A percentile compares a stretch with the other conserved stretches of the same genome.
Evolutionary conservation across 2,797 vertebrate genomes (phyloP).

Genomic region (Salmo trutta): DNA sequence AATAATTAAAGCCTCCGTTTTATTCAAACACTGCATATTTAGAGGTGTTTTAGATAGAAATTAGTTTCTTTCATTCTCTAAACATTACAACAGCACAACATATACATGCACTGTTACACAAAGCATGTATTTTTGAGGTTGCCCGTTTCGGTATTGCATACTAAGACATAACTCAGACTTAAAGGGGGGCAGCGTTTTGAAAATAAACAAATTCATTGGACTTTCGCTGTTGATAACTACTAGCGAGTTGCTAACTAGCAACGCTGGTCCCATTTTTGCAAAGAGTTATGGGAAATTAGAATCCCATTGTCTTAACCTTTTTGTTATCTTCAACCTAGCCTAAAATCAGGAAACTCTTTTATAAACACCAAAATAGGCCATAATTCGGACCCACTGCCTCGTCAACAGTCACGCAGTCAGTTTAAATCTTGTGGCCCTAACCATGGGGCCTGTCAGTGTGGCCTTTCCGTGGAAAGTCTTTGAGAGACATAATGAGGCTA

Average conservation of each 20-base stretch:
- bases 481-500: slow-evolving; percentile 3
- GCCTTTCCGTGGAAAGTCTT: background rate
- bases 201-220: background rate
- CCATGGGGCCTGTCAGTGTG: background rate
- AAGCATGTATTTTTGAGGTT: background rate
- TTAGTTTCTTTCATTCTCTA: background rate
- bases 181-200: slow-evolving; percentile 19
- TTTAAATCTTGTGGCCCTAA: background rate
- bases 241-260: background rate
- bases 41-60: background rate
- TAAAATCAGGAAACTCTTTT: background rate
- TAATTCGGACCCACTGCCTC: background rate
- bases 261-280: background rate
- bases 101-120: background rate
- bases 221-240: background rate
- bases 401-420: background rate
- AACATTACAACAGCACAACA: background rate
- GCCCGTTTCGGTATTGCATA: background rate
- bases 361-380: background rate
- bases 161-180: background rate
- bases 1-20: slow-evolving; percentile 47
- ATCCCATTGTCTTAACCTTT: too few relatives aligned
- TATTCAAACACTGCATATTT: slow-evolving; percentile 17
- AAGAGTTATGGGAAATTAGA: background rate
- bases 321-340: too few relatives aligned